Evolutionary conservation across 2,113 vertebrate species (phyloP).

Genomic region (Hippocampus mohnikei): DNA sequence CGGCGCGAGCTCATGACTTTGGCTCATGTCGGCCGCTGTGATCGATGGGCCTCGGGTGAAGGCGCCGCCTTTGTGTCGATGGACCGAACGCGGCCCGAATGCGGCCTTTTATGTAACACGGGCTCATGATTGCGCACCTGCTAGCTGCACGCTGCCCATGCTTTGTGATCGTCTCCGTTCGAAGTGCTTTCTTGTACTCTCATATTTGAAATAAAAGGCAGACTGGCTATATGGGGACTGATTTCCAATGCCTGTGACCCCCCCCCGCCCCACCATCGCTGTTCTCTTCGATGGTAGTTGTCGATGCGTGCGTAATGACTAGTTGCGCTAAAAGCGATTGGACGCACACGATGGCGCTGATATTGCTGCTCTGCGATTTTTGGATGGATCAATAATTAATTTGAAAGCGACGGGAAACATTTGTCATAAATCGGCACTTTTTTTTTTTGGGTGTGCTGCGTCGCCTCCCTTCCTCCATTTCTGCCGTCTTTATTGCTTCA

Average conservation of each 20-base stretch:
- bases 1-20: too few relatives aligned
- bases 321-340: constrained; percentile 70
- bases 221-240: constrained; percentile 48
- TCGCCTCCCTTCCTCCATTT: constrained; percentile 24
- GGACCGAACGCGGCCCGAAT: too few relatives aligned
- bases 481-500: neutral
- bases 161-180: too few relatives aligned
- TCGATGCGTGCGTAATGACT: constrained; percentile 78
- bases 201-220: neutral
- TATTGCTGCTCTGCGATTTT: constrained; percentile 78
- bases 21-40: too few relatives aligned
- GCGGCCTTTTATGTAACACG: too few relatives aligned
- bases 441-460: constrained; percentile 43
- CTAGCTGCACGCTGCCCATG: too few relatives aligned
- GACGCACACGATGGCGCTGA: constrained; percentile 72
- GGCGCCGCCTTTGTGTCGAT: too few relatives aligned
- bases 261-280: too few relatives aligned
- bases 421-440: constrained; percentile 76
- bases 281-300: constrained; percentile 41
- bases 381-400: constrained; percentile 84
- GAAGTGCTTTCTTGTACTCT: too few relatives aligned
- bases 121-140: too few relatives aligned
- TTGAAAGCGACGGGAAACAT: constrained; percentile 75
- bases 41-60: too few relatives aligned
- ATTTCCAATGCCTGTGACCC: constrained; percentile 67